Percentiles rank a stretch among this genome's conserved stretches.
Conservation (phyloP, 1,140 invertebrate genomes). For the Drosophila sulfurigaster region DNA sequence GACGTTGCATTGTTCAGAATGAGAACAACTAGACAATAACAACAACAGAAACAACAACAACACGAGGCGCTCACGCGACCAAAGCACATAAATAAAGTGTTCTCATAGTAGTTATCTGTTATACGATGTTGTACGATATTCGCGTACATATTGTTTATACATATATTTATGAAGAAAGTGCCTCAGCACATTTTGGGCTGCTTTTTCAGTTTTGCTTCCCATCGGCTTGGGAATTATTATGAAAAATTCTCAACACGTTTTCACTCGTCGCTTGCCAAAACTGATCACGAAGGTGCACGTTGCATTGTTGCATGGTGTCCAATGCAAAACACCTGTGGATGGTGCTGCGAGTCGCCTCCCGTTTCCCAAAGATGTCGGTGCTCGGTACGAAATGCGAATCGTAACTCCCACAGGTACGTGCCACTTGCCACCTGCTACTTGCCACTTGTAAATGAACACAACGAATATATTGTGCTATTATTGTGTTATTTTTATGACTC, state of each 20-base stretch:
- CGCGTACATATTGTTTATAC: conserved; percentile 27
- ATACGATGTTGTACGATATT: conserved; percentile 16
- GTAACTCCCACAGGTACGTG: conserved; percentile 22
- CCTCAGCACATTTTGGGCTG: conserved; percentile 8
- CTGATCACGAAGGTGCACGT: conserved; percentile 44
- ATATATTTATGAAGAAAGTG: conserved; percentile 66
- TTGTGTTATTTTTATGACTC: not conserved
- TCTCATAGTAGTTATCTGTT: conserved; percentile 66
- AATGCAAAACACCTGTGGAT: conserved; percentile 47
- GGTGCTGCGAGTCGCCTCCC: conserved; percentile 1
- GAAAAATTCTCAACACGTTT: conserved; percentile 70
- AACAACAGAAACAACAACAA: conserved; percentile 39
- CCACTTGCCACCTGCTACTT: conserved; percentile 23
- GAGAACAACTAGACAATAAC: conserved; percentile 61
- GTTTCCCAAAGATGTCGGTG: conserved; percentile 32
- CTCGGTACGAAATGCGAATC: conserved; percentile 36
- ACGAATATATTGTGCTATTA: not conserved
- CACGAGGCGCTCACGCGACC: conserved; percentile 76
- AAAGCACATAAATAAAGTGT: conserved; percentile 67
- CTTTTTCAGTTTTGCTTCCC: conserved; percentile 39
- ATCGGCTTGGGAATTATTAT: conserved; percentile 55
- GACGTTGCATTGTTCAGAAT: conserved; percentile 76
- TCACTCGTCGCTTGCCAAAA: conserved; percentile 22
- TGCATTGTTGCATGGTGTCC: not conserved
- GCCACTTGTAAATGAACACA: conserved; percentile 36